phyloP scores from a whole-genome alignment of 2,888 invertebrate genomes.

The Griposia aprilina region DNA sequence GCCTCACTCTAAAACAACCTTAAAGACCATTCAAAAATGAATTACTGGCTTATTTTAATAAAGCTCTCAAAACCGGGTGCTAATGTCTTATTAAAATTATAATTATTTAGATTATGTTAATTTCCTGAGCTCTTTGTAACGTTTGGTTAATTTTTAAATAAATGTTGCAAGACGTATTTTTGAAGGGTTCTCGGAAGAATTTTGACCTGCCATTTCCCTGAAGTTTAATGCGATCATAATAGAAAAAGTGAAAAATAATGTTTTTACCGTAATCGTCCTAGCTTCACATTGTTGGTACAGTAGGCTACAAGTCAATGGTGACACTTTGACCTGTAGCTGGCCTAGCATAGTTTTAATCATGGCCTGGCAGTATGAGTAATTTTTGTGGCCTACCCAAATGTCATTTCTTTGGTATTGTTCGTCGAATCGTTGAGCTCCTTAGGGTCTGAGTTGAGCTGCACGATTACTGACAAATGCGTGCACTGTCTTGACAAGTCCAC shows the following conservation, averaged over 20 bases:
- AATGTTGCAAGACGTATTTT: constrained; percentile 27
- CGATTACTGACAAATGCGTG: too few species aligned
- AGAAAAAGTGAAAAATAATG: background rate
- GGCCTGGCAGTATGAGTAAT: too few species aligned
- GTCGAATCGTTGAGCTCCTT: too few species aligned
- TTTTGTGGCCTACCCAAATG: too few species aligned
- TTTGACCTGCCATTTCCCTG: constrained; percentile 16
- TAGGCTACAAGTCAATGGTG: background rate
- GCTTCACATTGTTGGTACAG: background rate
- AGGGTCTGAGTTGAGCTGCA: too few species aligned
- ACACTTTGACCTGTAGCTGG: background rate
- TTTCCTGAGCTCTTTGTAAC: constrained; percentile 54
- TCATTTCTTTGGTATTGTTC: too few species aligned
- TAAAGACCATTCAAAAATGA: constrained; percentile 51
- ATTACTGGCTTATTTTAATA: constrained; percentile 51
- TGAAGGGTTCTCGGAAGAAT: background rate
- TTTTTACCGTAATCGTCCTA: background rate
- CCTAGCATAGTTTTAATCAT: too few species aligned
- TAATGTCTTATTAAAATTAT: constrained; percentile 65
- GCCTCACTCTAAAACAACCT: constrained; percentile 1
- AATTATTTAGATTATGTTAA: constrained; percentile 66
- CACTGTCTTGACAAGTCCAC: too few species aligned
- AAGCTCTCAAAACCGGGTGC: constrained; percentile 45
- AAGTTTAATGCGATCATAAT: background rate
- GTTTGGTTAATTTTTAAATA: constrained; percentile 40